A percentile compares a stretch with the other conserved stretches of the same genome.
Evolutionary conservation across 2,888 invertebrate species (phyloP).

Genomic region (Mechanitis mazaeus): DNA sequence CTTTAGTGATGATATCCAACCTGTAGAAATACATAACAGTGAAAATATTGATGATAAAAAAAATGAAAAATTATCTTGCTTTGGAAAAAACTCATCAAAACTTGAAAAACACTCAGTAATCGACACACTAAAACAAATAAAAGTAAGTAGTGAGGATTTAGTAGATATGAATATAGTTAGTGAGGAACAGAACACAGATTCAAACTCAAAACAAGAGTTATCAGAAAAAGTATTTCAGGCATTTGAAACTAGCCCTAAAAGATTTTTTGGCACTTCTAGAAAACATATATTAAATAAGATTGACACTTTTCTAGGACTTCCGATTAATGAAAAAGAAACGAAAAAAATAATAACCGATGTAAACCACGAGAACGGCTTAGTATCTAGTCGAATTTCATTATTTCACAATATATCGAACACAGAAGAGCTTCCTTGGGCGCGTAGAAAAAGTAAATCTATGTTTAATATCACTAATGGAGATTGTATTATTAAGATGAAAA

Average conservation of each 20-base stretch:
- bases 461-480: slow-evolving; percentile 43
- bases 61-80: slow-evolving; percentile 14
- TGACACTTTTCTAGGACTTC: slow-evolving; percentile 62
- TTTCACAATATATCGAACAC: slow-evolving; percentile 63
- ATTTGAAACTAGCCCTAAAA: slow-evolving; percentile 70
- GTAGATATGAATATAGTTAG: slow-evolving; percentile 19
- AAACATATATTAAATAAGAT: slow-evolving; percentile 68
- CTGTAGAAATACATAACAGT: slow-evolving; percentile 21
- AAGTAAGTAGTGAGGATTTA: slow-evolving; percentile 15
- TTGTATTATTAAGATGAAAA: slow-evolving; percentile 20
- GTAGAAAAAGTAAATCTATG: slow-evolving; percentile 52
- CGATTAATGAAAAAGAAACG: slow-evolving; percentile 41
- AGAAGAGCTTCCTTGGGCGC: slow-evolving; percentile 49
- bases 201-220: slow-evolving; percentile 53
- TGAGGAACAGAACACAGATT: slow-evolving; percentile 19
- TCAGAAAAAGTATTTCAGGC: slow-evolving; percentile 70
- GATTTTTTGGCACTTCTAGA: slow-evolving; percentile 69
- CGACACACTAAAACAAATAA: slow-evolving; percentile 17
- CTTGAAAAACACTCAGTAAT: slow-evolving; percentile 10
- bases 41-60: slow-evolving; percentile 9
- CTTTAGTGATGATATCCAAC: slow-evolving; percentile 8
- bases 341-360: slow-evolving; percentile 39
- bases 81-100: slow-evolving; percentile 12
- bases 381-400: slow-evolving; percentile 68
- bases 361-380: slow-evolving; percentile 61